A percentile compares a stretch with the other conserved stretches of the same genome.
These are phyloP conservation scores for Aporrectodea caliginosa DNA, from an alignment of 1,140 invertebrate species.

Conservation along the genomic window DNA sequence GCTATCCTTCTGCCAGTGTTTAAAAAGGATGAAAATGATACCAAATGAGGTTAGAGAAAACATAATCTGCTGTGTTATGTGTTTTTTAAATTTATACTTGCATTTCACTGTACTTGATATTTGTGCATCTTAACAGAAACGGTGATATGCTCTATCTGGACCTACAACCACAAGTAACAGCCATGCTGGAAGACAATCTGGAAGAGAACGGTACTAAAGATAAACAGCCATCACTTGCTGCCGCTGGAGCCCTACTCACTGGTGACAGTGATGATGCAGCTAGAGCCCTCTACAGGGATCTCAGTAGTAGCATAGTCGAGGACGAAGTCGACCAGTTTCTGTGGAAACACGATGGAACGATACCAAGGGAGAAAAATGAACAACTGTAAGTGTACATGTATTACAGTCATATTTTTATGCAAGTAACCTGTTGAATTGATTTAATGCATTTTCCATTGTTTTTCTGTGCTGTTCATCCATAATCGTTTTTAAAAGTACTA, in stretches of 20 bases:
- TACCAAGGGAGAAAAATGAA: slow-evolving; percentile 78
- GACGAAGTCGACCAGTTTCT: slow-evolving; percentile 82
- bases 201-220: slow-evolving; percentile 29
- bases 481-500: too few species aligned
- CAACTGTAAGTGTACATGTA: too few species aligned
- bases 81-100: not conserved
- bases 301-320: slow-evolving; percentile 60
- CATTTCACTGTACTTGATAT: not conserved
- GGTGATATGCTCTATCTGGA: slow-evolving; percentile 85
- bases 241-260: slow-evolving; percentile 9
- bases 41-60: too few species aligned
- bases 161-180: slow-evolving; percentile 53
- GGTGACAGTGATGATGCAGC: slow-evolving; percentile 11
- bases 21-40: not conserved
- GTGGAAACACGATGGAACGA: slow-evolving; percentile 79
- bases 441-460: too few species aligned
- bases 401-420: too few species aligned
- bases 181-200: slow-evolving; percentile 11
- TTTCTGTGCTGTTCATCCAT: too few species aligned
- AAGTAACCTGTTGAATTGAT: too few species aligned
- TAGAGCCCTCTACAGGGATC: slow-evolving; percentile 45
- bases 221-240: slow-evolving; percentile 11
- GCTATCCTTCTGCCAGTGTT: not conserved
- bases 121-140: slow-evolving; percentile 59
- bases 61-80: too few species aligned